phyloP scores from a whole-genome alignment of 2,888 invertebrate genomes.

The Chloroclysta siterata region DNA sequence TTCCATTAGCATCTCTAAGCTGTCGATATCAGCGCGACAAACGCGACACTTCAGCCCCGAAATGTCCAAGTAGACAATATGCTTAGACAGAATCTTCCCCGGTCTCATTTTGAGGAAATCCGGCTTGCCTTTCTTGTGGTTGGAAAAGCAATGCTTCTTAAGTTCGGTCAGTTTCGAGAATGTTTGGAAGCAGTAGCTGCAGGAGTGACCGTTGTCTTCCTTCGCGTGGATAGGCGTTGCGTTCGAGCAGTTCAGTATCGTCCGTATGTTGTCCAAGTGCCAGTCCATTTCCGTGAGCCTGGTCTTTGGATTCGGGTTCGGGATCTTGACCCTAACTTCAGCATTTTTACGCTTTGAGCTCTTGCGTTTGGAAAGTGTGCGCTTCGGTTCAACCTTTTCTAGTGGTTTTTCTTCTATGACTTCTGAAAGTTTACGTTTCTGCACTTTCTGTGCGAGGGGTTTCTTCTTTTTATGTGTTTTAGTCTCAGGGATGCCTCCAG shows the following conservation, averaged over 20 bases:
- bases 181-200: slow-evolving; percentile 67
- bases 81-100: slow-evolving; percentile 49
- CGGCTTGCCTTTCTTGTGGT: slow-evolving; percentile 46
- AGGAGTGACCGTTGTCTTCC: slow-evolving; percentile 58
- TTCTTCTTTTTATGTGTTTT: slow-evolving; percentile 27
- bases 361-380: slow-evolving; percentile 20
- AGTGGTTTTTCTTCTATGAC: slow-evolving; percentile 27
- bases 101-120: slow-evolving; percentile 53
- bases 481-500: slow-evolving; percentile 41
- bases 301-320: slow-evolving; percentile 43
- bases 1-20: slow-evolving; percentile 57
- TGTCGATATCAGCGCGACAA: slow-evolving; percentile 52
- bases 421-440: slow-evolving; percentile 31
- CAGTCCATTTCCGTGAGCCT: slow-evolving; percentile 59
- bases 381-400: slow-evolving; percentile 15
- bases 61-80: slow-evolving; percentile 66
- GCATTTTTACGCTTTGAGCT: slow-evolving; percentile 22
- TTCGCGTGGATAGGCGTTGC: slow-evolving; percentile 65
- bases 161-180: slow-evolving; percentile 59
- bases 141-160: slow-evolving; percentile 55
- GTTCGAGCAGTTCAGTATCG: slow-evolving; percentile 61
- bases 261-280: slow-evolving; percentile 66
- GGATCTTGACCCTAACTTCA: slow-evolving; percentile 21
- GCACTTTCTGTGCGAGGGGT: slow-evolving; percentile 34
- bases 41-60: slow-evolving; percentile 59